phyloP scores from a whole-genome alignment of 2,113 vertebrate species.

The Jaculus jaculus region DNA sequence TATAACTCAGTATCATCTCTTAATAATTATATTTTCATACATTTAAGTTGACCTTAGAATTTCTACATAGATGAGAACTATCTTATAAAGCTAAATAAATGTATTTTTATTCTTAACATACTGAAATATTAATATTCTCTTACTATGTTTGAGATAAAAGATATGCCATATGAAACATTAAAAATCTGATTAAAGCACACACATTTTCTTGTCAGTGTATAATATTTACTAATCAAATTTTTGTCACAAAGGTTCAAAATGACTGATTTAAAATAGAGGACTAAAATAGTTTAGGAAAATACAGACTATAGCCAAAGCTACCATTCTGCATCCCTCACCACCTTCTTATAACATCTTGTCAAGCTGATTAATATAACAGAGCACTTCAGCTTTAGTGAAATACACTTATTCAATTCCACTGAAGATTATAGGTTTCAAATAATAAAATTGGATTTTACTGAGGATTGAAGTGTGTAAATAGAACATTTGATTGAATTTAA shows the following conservation, averaged over 20 bases:
- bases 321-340: neutral
- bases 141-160: neutral
- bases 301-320: neutral
- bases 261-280: neutral
- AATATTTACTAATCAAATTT: conserved; percentile 42
- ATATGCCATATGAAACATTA: neutral
- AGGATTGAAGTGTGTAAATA: conserved; percentile 81
- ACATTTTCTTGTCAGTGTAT: neutral
- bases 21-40: neutral
- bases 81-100: neutral
- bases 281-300: neutral
- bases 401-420: conserved; percentile 77
- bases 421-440: conserved; percentile 79
- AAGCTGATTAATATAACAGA: conserved; percentile 74
- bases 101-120: neutral
- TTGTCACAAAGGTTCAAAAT: neutral
- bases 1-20: neutral
- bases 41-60: neutral
- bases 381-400: conserved; percentile 70
- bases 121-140: neutral
- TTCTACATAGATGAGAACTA: neutral
- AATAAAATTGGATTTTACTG: conserved; percentile 80
- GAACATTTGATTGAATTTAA: conserved; percentile 80
- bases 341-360: conserved; percentile 34
- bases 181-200: conserved; percentile 26